Conservation (phyloP, 2,113 vertebrate species). For the Rattus rattus region DNA sequence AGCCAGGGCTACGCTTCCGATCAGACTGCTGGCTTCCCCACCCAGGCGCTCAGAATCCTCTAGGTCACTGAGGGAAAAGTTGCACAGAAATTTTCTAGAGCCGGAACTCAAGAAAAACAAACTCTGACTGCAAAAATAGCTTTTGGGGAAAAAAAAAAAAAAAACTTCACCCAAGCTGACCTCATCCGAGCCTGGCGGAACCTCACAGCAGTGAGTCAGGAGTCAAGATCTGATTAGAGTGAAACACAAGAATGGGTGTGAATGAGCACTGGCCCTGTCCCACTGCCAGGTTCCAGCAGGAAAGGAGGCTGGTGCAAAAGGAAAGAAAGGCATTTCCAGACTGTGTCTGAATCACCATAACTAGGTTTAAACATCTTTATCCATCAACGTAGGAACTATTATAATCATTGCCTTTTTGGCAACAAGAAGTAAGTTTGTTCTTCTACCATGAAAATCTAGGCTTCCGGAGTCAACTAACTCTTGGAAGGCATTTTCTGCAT, state of each 20-base stretch:
- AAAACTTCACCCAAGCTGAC: background rate
- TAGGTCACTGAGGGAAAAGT: background rate
- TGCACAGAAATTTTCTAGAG: background rate
- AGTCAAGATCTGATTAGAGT: background rate
- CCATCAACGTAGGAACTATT: background rate
- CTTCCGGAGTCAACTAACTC: background rate
- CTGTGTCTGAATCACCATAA: too few species aligned
- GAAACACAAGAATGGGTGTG: background rate
- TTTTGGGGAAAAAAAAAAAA: background rate
- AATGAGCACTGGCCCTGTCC: background rate
- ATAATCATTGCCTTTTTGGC: too few species aligned
- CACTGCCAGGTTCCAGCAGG: background rate
- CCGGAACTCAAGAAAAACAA: background rate
- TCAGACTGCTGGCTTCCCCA: background rate
- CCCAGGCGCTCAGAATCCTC: background rate
- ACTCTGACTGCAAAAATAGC: background rate
- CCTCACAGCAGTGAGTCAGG: background rate
- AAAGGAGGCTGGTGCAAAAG: background rate
- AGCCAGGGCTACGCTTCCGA: background rate
- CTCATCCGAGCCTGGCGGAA: background rate
- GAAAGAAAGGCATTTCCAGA: background rate
- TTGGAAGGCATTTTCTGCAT: background rate
- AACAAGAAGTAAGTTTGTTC: background rate
- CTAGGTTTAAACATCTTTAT: background rate
- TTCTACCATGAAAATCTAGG: background rate